Conservation (phyloP, 2,888 invertebrate species). For the Germaria angustata region DNA sequence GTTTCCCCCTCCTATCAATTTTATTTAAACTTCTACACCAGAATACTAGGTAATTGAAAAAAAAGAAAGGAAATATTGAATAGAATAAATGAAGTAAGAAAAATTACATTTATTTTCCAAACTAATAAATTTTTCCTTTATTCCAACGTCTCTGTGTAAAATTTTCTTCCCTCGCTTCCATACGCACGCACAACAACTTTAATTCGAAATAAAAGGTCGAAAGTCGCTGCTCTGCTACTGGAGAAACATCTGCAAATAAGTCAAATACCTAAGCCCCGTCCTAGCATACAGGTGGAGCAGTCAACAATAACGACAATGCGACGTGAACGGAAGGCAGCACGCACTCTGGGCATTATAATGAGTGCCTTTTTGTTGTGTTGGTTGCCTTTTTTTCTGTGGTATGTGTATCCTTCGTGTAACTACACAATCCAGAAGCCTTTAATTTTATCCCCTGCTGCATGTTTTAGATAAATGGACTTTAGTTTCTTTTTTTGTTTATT, state of each 20-base stretch:
- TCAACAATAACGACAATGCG: conserved; percentile 93
- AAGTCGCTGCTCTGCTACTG: conserved; percentile 91
- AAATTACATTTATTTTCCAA: conserved; percentile 24
- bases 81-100: not conserved
- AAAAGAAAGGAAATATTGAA: not conserved
- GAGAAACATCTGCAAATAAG: conserved; percentile 95
- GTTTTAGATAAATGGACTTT: not conserved
- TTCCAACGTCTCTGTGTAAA: conserved; percentile 34
- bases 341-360: conserved; percentile 97
- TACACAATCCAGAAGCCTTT: not conserved
- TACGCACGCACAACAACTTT: conserved; percentile 11
- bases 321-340: conserved; percentile 92
- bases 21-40: not conserved
- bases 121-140: conserved; percentile 60
- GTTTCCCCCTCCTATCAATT: not conserved
- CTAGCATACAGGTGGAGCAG: conserved; percentile 86
- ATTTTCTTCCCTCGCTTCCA: not conserved
- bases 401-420: conserved; percentile 73
- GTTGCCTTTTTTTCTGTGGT: conserved; percentile 97
- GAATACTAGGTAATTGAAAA: conserved; percentile 40
- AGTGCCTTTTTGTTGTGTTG: conserved; percentile 97
- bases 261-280: conserved; percentile 88
- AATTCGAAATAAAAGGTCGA: conserved; percentile 83
- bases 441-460: not conserved
- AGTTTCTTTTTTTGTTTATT: not conserved